A percentile compares a stretch with the other conserved stretches of the same genome.
These are phyloP conservation scores for Ameiurus melas DNA, from an alignment of 2,113 vertebrate species.

Conservation along the genomic window DNA sequence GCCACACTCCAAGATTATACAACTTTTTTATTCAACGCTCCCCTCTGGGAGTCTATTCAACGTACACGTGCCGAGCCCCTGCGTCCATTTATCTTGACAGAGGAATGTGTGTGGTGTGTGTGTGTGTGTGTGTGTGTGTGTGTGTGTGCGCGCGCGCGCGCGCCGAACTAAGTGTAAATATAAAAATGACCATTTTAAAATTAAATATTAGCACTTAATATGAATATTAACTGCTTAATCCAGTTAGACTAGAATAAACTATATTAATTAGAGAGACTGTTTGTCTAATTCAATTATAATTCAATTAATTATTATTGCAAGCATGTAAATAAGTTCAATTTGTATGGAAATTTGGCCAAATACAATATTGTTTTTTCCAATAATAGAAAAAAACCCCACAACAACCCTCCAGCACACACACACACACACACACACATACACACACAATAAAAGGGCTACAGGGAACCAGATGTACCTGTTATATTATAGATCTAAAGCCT, in stretches of 20 bases:
- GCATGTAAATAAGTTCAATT: background rate
- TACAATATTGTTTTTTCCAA: background rate
- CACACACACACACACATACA: no score
- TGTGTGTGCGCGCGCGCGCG: background rate
- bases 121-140: background rate
- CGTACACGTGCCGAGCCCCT: constrained; percentile 60
- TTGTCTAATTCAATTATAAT: background rate
- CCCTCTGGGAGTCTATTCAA: constrained; percentile 57
- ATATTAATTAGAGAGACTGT: background rate
- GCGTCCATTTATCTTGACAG: constrained; percentile 57
- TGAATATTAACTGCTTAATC: background rate
- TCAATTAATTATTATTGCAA: background rate
- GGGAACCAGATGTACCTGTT: background rate
- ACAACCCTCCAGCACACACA: no score
- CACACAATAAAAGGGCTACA: background rate
- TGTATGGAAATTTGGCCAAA: background rate
- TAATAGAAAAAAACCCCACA: no score
- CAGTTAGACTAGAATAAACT: background rate
- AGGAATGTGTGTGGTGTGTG: constrained; percentile 40
- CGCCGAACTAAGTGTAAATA: background rate
- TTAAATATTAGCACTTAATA: background rate
- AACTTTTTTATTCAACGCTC: constrained; percentile 54
- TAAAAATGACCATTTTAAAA: background rate
- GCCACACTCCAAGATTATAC: constrained; percentile 59
- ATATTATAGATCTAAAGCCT: background rate